Conservation (phyloP, 2,113 vertebrate species). For the Sander lucioperca region DNA sequence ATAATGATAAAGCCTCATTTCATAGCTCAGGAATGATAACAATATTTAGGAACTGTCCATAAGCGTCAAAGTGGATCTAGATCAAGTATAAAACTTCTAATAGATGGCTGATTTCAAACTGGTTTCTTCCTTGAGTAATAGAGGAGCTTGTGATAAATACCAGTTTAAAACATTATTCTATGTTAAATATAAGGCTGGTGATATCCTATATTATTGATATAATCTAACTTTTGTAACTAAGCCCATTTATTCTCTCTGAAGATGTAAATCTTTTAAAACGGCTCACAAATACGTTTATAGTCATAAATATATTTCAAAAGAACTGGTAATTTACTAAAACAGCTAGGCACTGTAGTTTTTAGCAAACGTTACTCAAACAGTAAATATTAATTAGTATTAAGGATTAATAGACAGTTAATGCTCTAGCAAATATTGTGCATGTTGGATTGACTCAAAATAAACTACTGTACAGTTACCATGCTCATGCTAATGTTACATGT, state of each 20-base stretch:
- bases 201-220: too few relatives aligned
- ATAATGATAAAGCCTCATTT: conserved; percentile 5
- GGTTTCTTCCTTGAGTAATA: background rate
- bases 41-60: conserved; percentile 10
- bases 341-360: background rate
- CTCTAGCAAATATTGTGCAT: background rate
- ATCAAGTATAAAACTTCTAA: conserved; percentile 10
- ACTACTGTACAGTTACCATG: background rate
- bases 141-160: too few relatives aligned
- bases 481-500: background rate
- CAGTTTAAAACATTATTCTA: too few relatives aligned
- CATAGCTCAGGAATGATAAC: background rate
- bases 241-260: background rate
- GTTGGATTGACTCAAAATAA: background rate
- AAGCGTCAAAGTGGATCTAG: conserved; percentile 22
- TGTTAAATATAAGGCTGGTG: too few relatives aligned
- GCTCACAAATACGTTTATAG: too few relatives aligned
- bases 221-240: background rate
- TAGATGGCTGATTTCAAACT: conserved; percentile 26
- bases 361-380: too few relatives aligned
- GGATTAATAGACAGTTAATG: conserved; percentile 2
- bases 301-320: too few relatives aligned
- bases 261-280: background rate
- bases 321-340: too few relatives aligned
- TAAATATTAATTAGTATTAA: too few relatives aligned